Percentiles rank a stretch among this genome's conserved stretches.
phyloP scores from a whole-genome alignment of 2,113 vertebrate species.

The Nerophis ophidion region DNA sequence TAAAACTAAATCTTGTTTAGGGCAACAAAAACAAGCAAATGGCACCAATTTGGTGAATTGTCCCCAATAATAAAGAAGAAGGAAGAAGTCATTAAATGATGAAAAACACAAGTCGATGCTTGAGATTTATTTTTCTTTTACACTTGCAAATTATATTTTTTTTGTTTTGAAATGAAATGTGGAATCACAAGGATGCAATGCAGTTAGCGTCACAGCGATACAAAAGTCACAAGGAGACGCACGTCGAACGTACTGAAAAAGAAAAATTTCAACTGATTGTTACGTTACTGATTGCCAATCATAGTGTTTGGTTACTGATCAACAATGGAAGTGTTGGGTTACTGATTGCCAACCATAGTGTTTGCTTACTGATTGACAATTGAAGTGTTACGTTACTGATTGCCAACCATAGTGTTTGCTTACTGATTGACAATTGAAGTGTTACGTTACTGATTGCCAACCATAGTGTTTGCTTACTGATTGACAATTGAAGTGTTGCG shows the following conservation, averaged over 20 bases:
- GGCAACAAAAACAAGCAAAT: slow-evolving; percentile 36
- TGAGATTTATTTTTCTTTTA: slow-evolving; percentile 33
- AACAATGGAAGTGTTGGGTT: background rate
- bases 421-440: too few relatives aligned
- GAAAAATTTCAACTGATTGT: background rate
- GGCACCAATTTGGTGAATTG: background rate
- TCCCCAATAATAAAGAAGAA: slow-evolving; percentile 19
- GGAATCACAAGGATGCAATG: slow-evolving; percentile 27
- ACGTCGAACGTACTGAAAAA: slow-evolving; percentile 36
- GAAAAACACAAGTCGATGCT: slow-evolving; percentile 19
- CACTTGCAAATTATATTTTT: slow-evolving; percentile 18
- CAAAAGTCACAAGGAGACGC: slow-evolving; percentile 39
- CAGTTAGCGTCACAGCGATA: slow-evolving; percentile 25
- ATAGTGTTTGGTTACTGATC: too few relatives aligned
- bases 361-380: too few relatives aligned
- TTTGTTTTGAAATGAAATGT: slow-evolving; percentile 9
- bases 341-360: slow-evolving; percentile 30
- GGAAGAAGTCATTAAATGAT: slow-evolving; percentile 25
- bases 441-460: background rate
- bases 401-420: slow-evolving; percentile 17
- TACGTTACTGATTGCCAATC: slow-evolving; percentile 13
- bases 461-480: too few relatives aligned
- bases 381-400: slow-evolving; percentile 7
- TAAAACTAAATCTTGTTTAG: too few relatives aligned
- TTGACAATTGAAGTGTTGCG: too few relatives aligned